Conservation (phyloP, 2,888 invertebrate genomes). For the Barypeithes pellucidus region DNA sequence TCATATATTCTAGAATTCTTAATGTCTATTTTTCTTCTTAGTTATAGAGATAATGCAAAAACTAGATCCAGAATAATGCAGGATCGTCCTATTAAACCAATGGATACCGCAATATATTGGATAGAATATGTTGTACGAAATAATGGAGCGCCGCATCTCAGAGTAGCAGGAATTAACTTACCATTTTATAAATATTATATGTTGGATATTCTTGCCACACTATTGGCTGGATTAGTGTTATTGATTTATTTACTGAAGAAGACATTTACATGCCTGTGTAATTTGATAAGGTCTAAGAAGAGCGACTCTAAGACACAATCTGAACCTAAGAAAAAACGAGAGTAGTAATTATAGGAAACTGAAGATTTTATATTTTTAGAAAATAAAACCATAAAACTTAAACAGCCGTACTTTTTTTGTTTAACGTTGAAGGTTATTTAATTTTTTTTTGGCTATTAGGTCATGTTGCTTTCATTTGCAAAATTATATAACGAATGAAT, state of each 20-base stretch:
- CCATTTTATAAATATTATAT: constrained; percentile 61
- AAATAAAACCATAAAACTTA: too few species aligned
- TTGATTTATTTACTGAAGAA: constrained; percentile 14
- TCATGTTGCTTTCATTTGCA: too few species aligned
- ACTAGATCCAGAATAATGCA: constrained; percentile 59
- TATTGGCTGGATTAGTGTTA: constrained; percentile 17
- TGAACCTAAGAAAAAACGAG: constrained; percentile 4
- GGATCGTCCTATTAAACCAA: constrained; percentile 61
- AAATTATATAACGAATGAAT: too few species aligned
- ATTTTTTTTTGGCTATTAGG: too few species aligned
- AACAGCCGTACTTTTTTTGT: too few species aligned
- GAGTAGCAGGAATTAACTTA: constrained; percentile 59
- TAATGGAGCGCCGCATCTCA: constrained; percentile 62
- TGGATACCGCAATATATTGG: constrained; percentile 63
- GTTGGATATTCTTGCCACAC: constrained; percentile 58
- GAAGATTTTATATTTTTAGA: too few species aligned
- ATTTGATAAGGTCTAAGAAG: not conserved
- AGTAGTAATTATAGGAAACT: not conserved
- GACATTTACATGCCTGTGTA: not conserved
- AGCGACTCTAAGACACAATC: not conserved
- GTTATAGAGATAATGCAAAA: constrained; percentile 60
- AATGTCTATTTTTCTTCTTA: constrained; percentile 46
- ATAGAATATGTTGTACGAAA: constrained; percentile 62
- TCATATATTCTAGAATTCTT: too few species aligned
- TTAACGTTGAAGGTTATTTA: too few species aligned